Conservation (phyloP, 2,113 vertebrate genomes). For the Psephotus haematonotus region DNA sequence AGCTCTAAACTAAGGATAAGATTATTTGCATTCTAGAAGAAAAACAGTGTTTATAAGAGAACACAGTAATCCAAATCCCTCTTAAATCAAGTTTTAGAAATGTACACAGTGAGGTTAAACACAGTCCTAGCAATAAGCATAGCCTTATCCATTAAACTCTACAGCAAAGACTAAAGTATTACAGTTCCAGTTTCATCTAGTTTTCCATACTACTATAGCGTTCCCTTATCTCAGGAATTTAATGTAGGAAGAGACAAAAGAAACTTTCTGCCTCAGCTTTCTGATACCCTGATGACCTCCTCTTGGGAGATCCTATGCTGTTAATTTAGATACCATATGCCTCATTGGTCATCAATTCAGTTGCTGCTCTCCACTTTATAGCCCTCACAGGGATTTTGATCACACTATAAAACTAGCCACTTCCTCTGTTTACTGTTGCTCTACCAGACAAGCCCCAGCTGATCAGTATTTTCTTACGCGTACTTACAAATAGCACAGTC, state of each 20-base stretch:
- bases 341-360: conserved; percentile 22
- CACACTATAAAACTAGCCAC: neutral
- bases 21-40: conserved; percentile 9
- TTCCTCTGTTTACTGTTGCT: neutral
- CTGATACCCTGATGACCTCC: conserved; percentile 17
- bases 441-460: neutral
- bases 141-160: neutral
- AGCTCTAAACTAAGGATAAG: conserved; percentile 10
- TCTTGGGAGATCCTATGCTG: neutral
- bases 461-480: neutral
- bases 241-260: conserved; percentile 2
- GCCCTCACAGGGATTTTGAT: conserved; percentile 2
- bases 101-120: neutral
- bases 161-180: neutral
- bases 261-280: conserved; percentile 18
- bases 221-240: conserved; percentile 25
- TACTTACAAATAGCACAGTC: neutral
- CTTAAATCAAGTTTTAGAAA: conserved; percentile 35
- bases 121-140: neutral
- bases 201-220: neutral
- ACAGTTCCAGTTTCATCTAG: neutral
- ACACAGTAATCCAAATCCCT: conserved; percentile 24
- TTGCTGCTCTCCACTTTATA: neutral
- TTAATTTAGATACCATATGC: conserved; percentile 53
- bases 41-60: conserved; percentile 21